Conservation (phyloP, 1,140 invertebrate species). For the Calliphora vicina region DNA sequence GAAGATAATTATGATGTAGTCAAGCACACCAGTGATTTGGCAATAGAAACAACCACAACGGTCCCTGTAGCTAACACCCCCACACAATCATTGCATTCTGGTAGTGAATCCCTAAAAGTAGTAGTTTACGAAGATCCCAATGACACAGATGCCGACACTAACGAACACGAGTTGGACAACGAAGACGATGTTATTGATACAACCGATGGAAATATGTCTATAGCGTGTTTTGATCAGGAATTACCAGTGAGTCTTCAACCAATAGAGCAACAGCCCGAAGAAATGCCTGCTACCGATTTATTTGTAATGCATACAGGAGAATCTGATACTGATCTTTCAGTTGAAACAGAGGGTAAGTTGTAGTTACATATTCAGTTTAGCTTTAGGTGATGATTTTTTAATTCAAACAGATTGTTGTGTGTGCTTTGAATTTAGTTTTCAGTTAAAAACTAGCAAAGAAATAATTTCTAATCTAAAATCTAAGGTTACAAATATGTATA, state of each 20-base stretch:
- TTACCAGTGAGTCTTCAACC: background rate
- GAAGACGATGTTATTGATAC: background rate
- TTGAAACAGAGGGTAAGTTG: background rate
- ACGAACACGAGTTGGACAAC: slow-evolving; percentile 1
- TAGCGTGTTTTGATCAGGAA: background rate
- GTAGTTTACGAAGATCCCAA: background rate
- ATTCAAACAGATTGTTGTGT: too few species aligned
- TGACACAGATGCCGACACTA: slow-evolving; percentile 15
- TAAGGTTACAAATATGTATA: too few species aligned
- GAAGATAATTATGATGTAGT: background rate
- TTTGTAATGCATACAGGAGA: background rate
- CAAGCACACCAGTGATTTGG: background rate
- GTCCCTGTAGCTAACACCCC: background rate
- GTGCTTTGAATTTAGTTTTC: too few species aligned
- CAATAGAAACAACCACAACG: slow-evolving; percentile 22
- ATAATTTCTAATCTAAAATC: too few species aligned
- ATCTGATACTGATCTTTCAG: background rate
- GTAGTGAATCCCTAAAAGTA: background rate
- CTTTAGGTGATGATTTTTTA: too few species aligned
- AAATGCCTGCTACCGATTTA: background rate
- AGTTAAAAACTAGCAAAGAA: too few species aligned
- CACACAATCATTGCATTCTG: background rate
- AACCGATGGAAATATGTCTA: background rate
- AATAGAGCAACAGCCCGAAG: background rate
- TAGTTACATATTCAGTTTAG: background rate